phyloP scores from a whole-genome alignment of 2,797 vertebrate species.

The Silurus aristotelis region DNA sequence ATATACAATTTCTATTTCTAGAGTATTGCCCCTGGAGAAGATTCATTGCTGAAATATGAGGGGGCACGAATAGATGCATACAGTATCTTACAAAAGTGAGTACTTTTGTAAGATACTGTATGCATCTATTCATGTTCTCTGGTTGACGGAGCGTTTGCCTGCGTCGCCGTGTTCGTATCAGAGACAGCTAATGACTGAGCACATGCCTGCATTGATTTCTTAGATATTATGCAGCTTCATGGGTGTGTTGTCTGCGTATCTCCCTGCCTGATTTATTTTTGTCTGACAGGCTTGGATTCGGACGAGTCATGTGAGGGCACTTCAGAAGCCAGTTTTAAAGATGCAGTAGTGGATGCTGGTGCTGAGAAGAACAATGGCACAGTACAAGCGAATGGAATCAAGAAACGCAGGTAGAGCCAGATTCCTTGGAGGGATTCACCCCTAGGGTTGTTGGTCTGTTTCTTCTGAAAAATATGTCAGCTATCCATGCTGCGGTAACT shows the following conservation, averaged over 20 bases:
- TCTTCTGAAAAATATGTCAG: neutral
- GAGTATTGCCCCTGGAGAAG: too few species aligned
- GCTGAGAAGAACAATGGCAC: slow-evolving; percentile 77
- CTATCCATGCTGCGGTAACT: neutral
- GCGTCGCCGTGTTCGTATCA: neutral
- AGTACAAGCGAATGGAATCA: slow-evolving; percentile 89
- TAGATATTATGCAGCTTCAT: neutral
- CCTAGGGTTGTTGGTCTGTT: neutral
- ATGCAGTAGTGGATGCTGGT: slow-evolving; percentile 74
- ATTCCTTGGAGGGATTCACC: slow-evolving; percentile 55
- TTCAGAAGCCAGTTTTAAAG: slow-evolving; percentile 86
- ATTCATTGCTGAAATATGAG: too few species aligned
- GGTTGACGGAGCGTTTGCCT: neutral
- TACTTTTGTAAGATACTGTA: too few species aligned
- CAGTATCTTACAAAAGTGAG: too few species aligned
- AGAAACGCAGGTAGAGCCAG: slow-evolving; percentile 82
- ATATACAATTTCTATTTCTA: too few species aligned
- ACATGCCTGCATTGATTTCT: neutral
- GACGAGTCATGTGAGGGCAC: slow-evolving; percentile 91
- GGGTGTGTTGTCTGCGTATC: neutral
- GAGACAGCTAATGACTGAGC: neutral
- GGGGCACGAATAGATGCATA: too few species aligned
- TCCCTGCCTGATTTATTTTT: slow-evolving; percentile 15
- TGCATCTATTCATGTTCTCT: neutral
- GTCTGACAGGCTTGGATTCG: slow-evolving; percentile 88